These are phyloP conservation scores for Pseudonaja textilis DNA, from an alignment of 2,113 vertebrate genomes.

Conservation along the genomic window DNA sequence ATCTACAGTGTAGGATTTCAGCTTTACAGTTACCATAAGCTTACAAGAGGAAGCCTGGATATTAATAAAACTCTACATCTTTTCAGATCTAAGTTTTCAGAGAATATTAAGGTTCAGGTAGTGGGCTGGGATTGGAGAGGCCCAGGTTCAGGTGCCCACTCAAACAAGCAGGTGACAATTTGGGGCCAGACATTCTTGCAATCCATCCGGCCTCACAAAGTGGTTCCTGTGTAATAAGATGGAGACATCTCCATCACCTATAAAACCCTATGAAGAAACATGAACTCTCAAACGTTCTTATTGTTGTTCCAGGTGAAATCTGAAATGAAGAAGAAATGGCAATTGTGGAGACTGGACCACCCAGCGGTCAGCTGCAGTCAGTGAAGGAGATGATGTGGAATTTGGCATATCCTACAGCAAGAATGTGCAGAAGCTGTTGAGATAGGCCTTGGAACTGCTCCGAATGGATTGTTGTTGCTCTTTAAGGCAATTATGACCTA, in stretches of 20 bases:
- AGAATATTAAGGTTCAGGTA: neutral
- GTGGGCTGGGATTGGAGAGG: neutral
- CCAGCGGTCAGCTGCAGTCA: constrained; percentile 63
- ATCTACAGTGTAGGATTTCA: neutral
- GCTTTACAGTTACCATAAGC: neutral
- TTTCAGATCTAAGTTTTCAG: neutral
- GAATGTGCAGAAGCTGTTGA: neutral
- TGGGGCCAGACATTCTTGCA: neutral
- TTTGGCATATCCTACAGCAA: rapidly evolving
- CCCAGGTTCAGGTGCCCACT: neutral
- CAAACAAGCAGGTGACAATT: neutral
- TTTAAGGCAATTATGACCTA: neutral
- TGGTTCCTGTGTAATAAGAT: neutral
- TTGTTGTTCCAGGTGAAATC: constrained; percentile 69
- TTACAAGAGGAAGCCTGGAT: neutral
- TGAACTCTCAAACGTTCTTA: rapidly evolving
- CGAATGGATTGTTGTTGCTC: neutral
- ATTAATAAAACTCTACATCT: neutral
- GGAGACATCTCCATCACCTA: neutral
- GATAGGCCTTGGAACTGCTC: neutral
- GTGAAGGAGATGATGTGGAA: constrained; percentile 48
- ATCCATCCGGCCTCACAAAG: neutral
- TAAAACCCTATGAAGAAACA: neutral
- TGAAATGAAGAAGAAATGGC: constrained; percentile 77
- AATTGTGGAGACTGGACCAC: constrained; percentile 71